Conservation (phyloP, 64 coral and sea anemone genomes). For the Orbicella faveolata region DNA sequence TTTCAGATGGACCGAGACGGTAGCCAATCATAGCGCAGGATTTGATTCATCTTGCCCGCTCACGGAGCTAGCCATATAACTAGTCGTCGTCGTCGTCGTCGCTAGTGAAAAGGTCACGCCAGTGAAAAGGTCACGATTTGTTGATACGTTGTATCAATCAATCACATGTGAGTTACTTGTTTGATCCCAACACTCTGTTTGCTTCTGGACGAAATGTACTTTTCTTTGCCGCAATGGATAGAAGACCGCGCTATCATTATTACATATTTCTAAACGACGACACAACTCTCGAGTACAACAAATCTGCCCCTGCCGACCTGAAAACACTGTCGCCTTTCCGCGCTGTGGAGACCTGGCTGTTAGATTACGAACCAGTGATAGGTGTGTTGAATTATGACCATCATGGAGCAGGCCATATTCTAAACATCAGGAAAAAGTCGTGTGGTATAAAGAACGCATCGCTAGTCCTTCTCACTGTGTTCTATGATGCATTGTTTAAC, state of each 20-base stretch:
- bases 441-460: slow-evolving; percentile 27
- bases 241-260: slow-evolving; percentile 22
- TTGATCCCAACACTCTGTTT: slow-evolving; percentile 31
- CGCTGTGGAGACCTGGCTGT: slow-evolving; percentile 29
- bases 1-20: too few relatives aligned
- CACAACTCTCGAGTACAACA: slow-evolving; percentile 3
- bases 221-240: slow-evolving; percentile 11
- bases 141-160: too few relatives aligned
- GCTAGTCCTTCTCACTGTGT: background rate
- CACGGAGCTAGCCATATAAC: too few relatives aligned
- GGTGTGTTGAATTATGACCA: slow-evolving; percentile 30
- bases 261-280: slow-evolving; percentile 62
- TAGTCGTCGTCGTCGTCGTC: too few relatives aligned
- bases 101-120: too few relatives aligned
- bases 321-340: slow-evolving; percentile 7
- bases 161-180: slow-evolving; percentile 37
- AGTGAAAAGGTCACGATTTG: too few relatives aligned
- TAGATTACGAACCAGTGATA: slow-evolving; percentile 48
- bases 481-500: slow-evolving; percentile 45
- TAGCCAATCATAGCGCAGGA: too few relatives aligned
- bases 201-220: slow-evolving; percentile 52
- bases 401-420: background rate
- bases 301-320: background rate
- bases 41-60: too few relatives aligned
- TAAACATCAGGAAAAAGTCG: background rate